These are phyloP conservation scores for Aphelenchoides bicaudatus DNA, from an alignment of 2,888 invertebrate species.

Conservation along the genomic window DNA sequence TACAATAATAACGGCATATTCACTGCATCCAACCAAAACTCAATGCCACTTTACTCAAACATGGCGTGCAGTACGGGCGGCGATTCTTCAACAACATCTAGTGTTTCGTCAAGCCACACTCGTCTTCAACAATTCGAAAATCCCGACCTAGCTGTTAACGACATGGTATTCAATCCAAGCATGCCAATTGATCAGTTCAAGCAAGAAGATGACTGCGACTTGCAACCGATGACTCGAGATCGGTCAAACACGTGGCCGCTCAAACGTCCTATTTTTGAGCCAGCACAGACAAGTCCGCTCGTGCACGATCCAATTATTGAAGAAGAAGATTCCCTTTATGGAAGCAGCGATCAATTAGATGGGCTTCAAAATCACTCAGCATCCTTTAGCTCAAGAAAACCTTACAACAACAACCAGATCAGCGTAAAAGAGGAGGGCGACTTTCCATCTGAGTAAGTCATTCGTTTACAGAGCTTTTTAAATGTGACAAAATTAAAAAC, in stretches of 20 bases:
- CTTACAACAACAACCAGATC: no score
- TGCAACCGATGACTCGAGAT: conserved; percentile 47
- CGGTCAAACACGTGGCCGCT: conserved; percentile 98
- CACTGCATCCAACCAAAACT: no score
- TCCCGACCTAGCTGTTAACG: conserved; percentile 18
- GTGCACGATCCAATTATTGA: conserved; percentile 57
- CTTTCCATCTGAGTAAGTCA: no score
- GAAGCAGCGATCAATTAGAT: neutral
- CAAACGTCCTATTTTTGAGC: conserved; percentile 61
- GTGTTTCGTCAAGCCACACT: conserved; percentile 21
- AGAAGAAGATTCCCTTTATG: conserved; percentile 35
- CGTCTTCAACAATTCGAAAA: conserved; percentile 21
- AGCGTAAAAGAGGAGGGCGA: no score
- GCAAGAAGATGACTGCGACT: neutral
- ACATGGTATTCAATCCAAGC: neutral
- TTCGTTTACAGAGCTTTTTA: no score
- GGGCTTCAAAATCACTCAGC: no score
- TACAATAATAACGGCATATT: no score
- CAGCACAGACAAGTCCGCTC: conserved; percentile 40
- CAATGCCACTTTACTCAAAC: no score
- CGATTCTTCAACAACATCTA: conserved; percentile 23
- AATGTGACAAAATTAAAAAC: no score
- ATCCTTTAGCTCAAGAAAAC: no score
- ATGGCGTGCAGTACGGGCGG: no score
- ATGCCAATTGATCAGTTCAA: neutral